Base-by-base conservation (phyloP, 2,888 invertebrate species). In the Stenodema calcarata region DNA sequence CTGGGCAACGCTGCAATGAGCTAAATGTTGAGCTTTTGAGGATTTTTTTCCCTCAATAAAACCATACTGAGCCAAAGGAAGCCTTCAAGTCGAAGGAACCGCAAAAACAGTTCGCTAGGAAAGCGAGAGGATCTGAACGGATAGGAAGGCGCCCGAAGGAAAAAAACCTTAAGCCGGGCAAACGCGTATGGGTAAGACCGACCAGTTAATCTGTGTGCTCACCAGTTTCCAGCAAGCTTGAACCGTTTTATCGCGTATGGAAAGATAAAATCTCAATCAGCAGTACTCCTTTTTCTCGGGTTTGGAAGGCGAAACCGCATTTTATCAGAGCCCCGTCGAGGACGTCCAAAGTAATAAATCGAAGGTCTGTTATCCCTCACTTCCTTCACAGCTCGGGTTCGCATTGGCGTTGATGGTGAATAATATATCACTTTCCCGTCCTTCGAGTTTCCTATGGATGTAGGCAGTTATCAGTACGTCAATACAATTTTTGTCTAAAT, bases 221-320 rank as follows among this genome's bases (percentile, higher is more conserved):
- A 73, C 35, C 30, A 41, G 30, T 30, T 73, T 30, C 73, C 7
- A 16, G 73, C n/a, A 16, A 73, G 35, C 73, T n/a, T 35, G 73
- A 73, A 35, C 30, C 35, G 35, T 30, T 18, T 73, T 73, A 73
- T 73, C 73, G 30, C 35, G n/a, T n/a, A 73, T 41, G n/a, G 73
- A 73, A 73, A 73, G 73, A 73, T 73, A 73, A 73, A 41, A 73
- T 73, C 73, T 73, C 73, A 73, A 73, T 73, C 73, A 73, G n/a
- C 73, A 70, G 23, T 50, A 50, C 62, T 16, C 73, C 73, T 4
- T 30, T 73, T 73, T 73, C 73, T 41, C 35, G 73, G 11, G 35
- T n/a, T n/a, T 14, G 30, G 35, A 35, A 35, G n/a, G 73, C 30
- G 35, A 30, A 35, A 73, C 41, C 73, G 41, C 73, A 73, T 30